Base-by-base conservation (phyloP, 1,140 invertebrate species). In the Kradibia gibbosae region DNA sequence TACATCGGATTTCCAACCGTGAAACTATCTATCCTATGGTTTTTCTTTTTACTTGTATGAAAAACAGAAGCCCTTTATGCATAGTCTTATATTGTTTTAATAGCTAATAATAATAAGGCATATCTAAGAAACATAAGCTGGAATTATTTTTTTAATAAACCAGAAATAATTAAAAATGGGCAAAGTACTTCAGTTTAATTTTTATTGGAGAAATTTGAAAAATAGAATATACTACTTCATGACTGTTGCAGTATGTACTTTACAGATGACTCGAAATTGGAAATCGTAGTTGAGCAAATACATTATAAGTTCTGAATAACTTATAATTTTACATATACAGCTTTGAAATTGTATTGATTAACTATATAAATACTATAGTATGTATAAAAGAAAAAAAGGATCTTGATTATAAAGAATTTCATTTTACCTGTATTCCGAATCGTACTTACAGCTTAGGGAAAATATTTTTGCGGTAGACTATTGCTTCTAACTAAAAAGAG, bases 1-100 rank as follows among this genome's bases (percentile, higher is more conserved):
- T 50, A 81, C 48, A 81, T 55, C 20, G 36, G 45, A n/a, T 28
- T 62, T 39, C 11, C 72, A 42, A 53, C 42, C 57, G 53, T 42
- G 39, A 62, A 73, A 31, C 50, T 72, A 45, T 57, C 34, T 10
- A 53, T 80, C 0, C 36, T 48, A 15, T 22, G 3, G 8, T 25
- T 42, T 55, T 73, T 50, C 36, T 8, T 65, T 22, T 80, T 39
- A 45, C 28, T 11, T 42, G 25, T 55, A 31, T 7, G 31, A 73
- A 13, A 28, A 25, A 50, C 20, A 71, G 48, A 71, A 45, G 22
- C 15, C 50, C 15, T 53, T 5, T 11, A 20, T 20, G 20, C 10
- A 53, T 20, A 53, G 15, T 50, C 48, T 72, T 71, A 15, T 50
- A 31, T 31, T 25, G 48, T 28, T 20, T 72, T 72, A n/a, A 34